These are phyloP conservation scores for Pitta sordida DNA, from an alignment of 2,113 vertebrate genomes.

Conservation along the genomic window DNA sequence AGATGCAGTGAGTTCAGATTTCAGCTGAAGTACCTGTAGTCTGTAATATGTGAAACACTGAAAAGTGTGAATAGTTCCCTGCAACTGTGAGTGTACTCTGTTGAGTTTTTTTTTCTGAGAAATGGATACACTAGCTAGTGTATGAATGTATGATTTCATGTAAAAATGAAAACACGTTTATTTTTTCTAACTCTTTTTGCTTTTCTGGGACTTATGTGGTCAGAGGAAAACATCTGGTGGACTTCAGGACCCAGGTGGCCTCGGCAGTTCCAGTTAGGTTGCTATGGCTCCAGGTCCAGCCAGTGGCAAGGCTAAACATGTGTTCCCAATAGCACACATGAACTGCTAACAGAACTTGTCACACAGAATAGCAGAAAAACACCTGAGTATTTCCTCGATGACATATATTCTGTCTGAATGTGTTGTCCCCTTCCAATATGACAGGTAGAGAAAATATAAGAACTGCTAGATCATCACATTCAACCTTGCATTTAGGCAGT, in stretches of 20 bases:
- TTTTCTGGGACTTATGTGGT: neutral
- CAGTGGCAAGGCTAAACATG: neutral
- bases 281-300: neutral
- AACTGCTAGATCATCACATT: neutral
- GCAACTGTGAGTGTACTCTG: fast-evolving
- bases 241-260: neutral
- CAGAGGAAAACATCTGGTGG: neutral
- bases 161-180: neutral
- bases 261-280: too few relatives aligned
- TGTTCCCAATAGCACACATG: neutral
- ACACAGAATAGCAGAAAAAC: neutral
- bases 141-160: neutral
- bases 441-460: neutral
- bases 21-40: neutral
- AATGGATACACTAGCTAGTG: neutral
- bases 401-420: neutral
- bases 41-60: neutral
- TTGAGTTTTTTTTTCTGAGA: neutral
- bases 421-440: neutral
- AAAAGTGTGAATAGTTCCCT: neutral
- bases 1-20: neutral
- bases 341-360: neutral
- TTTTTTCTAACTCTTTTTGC: neutral
- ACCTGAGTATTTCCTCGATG: neutral
- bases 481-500: neutral